Percentiles rank a stretch among this genome's conserved stretches.
phyloP scores from a whole-genome alignment of 2,113 vertebrate species.

The rabbit (Oryctolagus cuniculus) region DNA sequence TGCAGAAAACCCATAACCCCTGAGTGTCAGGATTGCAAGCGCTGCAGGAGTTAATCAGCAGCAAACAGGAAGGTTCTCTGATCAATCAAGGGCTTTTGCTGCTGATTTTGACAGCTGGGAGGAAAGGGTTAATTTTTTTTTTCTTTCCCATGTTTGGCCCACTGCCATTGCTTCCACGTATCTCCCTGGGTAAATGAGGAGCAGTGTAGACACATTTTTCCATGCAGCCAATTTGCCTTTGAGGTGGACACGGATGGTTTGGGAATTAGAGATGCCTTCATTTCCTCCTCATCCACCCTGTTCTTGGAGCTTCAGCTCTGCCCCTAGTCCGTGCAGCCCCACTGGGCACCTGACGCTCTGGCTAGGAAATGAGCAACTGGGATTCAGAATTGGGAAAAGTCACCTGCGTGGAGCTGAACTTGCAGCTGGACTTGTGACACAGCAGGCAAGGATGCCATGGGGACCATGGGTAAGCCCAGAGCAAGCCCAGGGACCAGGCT shows the following conservation, averaged over 20 bases:
- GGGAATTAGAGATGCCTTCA: neutral
- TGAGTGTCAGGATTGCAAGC: neutral
- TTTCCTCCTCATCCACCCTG: neutral
- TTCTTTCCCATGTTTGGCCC: neutral
- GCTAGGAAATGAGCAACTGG: neutral
- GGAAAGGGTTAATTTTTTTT: neutral
- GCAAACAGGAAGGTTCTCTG: neutral
- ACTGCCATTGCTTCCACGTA: neutral
- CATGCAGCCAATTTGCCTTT: neutral
- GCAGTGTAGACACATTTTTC: neutral
- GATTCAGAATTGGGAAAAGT: neutral
- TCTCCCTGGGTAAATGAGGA: neutral
- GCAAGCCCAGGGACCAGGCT: neutral
- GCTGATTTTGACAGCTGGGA: neutral
- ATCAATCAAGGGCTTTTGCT: neutral
- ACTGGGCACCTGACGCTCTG: neutral
- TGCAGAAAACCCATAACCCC: neutral
- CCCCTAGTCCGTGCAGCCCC: neutral
- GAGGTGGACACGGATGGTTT: neutral
- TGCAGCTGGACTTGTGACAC: neutral
- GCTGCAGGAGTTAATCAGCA: neutral
- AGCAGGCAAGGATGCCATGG: neutral
- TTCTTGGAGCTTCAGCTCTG: neutral
- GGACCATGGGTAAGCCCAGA: neutral
- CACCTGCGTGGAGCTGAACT: neutral